Evolutionary conservation across 2,888 invertebrate species (phyloP), one percentile per base, ranked within the genome.

Genomic region (Miltochrista miniata): DNA sequence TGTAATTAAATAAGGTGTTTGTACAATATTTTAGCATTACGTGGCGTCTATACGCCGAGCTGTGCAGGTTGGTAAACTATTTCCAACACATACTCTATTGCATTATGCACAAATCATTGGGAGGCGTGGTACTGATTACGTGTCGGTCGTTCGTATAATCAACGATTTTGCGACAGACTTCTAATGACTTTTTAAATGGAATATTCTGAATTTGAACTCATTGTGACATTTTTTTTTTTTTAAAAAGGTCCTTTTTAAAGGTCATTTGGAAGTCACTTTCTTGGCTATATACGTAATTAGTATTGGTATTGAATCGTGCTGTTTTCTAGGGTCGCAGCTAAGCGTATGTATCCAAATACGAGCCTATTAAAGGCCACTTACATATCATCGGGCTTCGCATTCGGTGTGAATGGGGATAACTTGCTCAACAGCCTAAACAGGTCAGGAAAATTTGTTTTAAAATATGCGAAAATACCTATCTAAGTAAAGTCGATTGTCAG

Each of bases 361-460:
- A 64, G 65, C 61, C 68, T 53, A 64, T 59, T 45, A 38, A 49
- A 46, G 44, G 71, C 72, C 73, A 90, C 90, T 90, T 89, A 90
- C 90, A 87, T 87, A 76, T 90, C 90, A 53, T 90, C 90, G 58
- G 85, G 86, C 75, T 69, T 80, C 75, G 76, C 79, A 75, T 83
- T 85, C 68, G 85, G 73, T 61, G 87, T 74, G 82, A 88, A 87
- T 79, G 90, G 86, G 56, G 90, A 85, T 73, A 87, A 84, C 89
- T 90, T 90, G 87, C 83, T 85, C 90, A 87, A 84, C 80, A 90
- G 87, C 88, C 90, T 90, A 81, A 71, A 78, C 70, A 74, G 74
- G 68, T 77, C 63, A 68, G 77, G 79, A 86, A 85, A 83, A 80
- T 24, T 64, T 51, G 52, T 46, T 64, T 68, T 59, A 55, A 57